phyloP scores from a whole-genome alignment of 2,797 vertebrate genomes.

The Orientallactaga sibirica region DNA sequence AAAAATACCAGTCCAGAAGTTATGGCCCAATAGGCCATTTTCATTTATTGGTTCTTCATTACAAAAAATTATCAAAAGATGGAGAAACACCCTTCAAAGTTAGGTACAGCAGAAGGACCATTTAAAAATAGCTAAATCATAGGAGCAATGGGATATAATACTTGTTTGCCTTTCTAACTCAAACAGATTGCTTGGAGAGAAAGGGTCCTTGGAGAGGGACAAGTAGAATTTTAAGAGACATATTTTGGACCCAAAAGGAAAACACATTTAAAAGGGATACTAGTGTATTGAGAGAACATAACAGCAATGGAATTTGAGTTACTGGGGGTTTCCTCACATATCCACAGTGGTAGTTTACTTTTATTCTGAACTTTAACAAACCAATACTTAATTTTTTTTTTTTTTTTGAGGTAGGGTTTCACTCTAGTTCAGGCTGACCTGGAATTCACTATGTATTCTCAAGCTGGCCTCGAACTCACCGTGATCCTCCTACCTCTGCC shows the following conservation, averaged over 20 bases:
- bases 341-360: not conserved
- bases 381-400: slow-evolving; percentile 30
- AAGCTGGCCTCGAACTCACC: too few relatives aligned
- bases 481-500: too few relatives aligned
- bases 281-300: slow-evolving; percentile 24
- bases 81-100: not conserved
- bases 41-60: slow-evolving; percentile 74
- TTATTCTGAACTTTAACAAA: slow-evolving; percentile 65
- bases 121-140: not conserved
- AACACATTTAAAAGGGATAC: slow-evolving; percentile 37
- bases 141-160: not conserved
- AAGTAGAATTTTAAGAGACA: slow-evolving; percentile 40
- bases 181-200: not conserved
- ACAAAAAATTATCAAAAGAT: slow-evolving; percentile 32
- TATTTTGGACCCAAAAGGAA: slow-evolving; percentile 13
- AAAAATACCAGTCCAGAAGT: slow-evolving; percentile 75
- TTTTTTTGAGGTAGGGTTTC: too few relatives aligned
- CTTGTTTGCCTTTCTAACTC: not conserved
- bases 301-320: slow-evolving; percentile 66
- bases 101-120: slow-evolving; percentile 27
- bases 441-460: too few relatives aligned
- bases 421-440: too few relatives aligned
- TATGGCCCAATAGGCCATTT: slow-evolving; percentile 82
- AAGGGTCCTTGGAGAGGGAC: not conserved
- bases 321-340: slow-evolving; percentile 24